Evolutionary conservation across 2,888 invertebrate genomes (phyloP).

Genomic region (Epinotia brunnichana): DNA sequence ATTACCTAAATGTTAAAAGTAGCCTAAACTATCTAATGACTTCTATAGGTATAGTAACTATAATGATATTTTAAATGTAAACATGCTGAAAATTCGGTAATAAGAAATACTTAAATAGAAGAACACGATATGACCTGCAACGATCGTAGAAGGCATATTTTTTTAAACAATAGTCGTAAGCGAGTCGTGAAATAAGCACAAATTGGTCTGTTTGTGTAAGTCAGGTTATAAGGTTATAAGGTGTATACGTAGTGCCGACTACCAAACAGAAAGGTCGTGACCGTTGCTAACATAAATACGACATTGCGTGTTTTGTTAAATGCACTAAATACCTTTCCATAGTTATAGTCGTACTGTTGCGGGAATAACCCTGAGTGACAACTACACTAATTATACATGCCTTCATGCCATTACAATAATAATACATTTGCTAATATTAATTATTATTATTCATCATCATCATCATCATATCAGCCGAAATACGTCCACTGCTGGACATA

Average conservation of each 20-base stretch:
- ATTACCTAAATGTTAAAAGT: too few relatives aligned
- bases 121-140: not conserved
- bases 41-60: too few relatives aligned
- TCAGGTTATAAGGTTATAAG: not conserved
- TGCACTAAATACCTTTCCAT: not conserved
- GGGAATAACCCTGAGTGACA: not conserved
- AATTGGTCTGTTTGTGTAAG: not conserved
- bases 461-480: too few relatives aligned
- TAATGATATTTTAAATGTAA: too few relatives aligned
- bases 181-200: not conserved
- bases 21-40: too few relatives aligned
- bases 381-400: too few relatives aligned
- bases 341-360: not conserved
- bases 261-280: too few relatives aligned
- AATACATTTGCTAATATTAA: too few relatives aligned
- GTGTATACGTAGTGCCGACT: too few relatives aligned
- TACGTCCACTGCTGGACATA: too few relatives aligned
- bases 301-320: not conserved
- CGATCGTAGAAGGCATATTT: not conserved
- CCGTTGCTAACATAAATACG: not conserved
- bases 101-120: not conserved
- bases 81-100: not conserved
- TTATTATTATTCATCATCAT: too few relatives aligned
- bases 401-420: too few relatives aligned
- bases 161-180: not conserved